Conservation (phyloP, 2,797 vertebrate species). For the Thalassophryne amazonica region DNA sequence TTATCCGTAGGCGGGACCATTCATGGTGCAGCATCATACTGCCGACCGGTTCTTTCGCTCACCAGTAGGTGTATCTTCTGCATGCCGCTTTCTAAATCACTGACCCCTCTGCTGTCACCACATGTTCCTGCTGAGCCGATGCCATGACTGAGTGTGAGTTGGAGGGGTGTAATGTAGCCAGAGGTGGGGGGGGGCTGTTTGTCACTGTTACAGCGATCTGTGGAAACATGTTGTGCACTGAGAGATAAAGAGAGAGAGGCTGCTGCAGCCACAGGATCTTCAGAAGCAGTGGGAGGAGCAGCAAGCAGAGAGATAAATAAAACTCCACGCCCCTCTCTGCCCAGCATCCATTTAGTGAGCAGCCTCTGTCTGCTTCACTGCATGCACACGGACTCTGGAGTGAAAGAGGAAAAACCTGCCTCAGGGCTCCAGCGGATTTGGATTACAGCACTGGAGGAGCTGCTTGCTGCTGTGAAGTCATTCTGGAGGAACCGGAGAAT, state of each 20-base stretch:
- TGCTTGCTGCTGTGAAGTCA: slow-evolving; percentile 7
- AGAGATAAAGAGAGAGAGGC: slow-evolving; percentile 21
- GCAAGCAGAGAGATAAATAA: slow-evolving; percentile 40
- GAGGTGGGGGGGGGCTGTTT: slow-evolving; percentile 39
- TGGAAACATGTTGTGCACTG: slow-evolving; percentile 7
- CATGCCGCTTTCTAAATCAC: too few relatives aligned
- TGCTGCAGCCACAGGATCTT: slow-evolving; percentile 58
- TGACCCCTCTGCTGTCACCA: too few relatives aligned
- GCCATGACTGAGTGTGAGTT: slow-evolving; percentile 10
- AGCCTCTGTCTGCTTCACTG: slow-evolving; percentile 46
- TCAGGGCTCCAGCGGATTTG: slow-evolving; percentile 21
- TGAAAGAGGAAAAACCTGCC: neutral
- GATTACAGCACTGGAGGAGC: slow-evolving; percentile 19
- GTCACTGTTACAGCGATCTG: slow-evolving; percentile 32
- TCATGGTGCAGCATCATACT: too few relatives aligned
- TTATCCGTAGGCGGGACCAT: too few relatives aligned
- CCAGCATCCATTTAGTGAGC: slow-evolving; percentile 67
- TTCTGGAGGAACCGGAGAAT: slow-evolving; percentile 4
- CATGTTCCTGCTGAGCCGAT: too few relatives aligned
- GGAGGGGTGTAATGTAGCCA: slow-evolving; percentile 44
- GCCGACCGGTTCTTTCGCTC: too few relatives aligned
- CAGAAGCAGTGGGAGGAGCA: slow-evolving; percentile 54
- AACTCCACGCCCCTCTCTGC: slow-evolving; percentile 57
- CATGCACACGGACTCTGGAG: slow-evolving; percentile 34
- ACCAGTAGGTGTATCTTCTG: too few relatives aligned